phyloP scores from a whole-genome alignment of 2,113 vertebrate species.

The Pomatostomus ruficeps region DNA sequence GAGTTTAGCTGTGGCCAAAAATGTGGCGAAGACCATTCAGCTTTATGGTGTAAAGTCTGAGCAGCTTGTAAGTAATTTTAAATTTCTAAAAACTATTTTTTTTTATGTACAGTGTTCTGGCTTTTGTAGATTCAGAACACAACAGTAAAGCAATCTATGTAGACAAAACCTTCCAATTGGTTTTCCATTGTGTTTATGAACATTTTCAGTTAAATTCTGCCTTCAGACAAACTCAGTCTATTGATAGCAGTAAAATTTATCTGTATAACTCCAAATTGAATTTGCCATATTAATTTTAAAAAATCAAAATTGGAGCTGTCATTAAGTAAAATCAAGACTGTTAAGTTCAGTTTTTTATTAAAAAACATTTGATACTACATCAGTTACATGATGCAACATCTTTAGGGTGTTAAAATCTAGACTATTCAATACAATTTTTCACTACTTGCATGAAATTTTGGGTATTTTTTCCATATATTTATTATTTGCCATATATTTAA shows the following conservation, averaged over 20 bases:
- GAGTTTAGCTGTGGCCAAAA: slow-evolving; percentile 89
- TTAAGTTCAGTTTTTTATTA: background rate
- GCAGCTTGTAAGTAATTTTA: slow-evolving; percentile 84
- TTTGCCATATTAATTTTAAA: background rate
- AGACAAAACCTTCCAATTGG: background rate
- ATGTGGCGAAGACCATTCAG: slow-evolving; percentile 92
- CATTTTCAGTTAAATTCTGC: background rate
- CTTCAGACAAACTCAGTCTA: background rate
- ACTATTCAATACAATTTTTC: background rate
- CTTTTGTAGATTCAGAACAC: background rate
- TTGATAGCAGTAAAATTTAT: background rate
- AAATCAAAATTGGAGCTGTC: background rate
- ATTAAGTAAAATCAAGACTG: background rate
- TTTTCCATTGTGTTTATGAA: background rate
- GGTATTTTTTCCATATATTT: background rate
- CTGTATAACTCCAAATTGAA: background rate
- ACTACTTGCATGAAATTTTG: background rate
- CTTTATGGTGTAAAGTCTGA: slow-evolving; percentile 95
- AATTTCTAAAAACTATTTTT: background rate
- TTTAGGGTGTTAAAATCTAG: background rate
- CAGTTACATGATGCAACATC: background rate
- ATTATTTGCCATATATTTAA: background rate
- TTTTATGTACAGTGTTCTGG: background rate
- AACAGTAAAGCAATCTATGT: background rate
- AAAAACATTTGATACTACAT: background rate